These are phyloP conservation scores for Ditula angustiorana DNA, from an alignment of 2,888 invertebrate genomes.

Conservation along the genomic window DNA sequence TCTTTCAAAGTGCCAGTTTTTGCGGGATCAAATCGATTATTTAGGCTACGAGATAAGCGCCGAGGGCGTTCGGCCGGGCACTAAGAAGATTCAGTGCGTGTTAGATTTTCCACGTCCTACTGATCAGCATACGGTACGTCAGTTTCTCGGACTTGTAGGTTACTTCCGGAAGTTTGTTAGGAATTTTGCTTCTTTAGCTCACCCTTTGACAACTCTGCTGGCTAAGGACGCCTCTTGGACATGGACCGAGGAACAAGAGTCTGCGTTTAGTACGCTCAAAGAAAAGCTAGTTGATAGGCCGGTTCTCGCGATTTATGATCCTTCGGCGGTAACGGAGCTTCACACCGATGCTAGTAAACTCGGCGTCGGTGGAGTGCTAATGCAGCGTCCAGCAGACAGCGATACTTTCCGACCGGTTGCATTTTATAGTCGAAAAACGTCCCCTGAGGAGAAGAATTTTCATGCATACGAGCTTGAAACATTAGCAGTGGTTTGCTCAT, in stretches of 20 bases:
- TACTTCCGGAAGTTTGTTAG: conserved; percentile 50
- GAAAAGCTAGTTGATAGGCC: conserved; percentile 39
- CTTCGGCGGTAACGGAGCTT: conserved; percentile 42
- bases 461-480: conserved; percentile 37
- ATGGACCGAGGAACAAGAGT: conserved; percentile 40
- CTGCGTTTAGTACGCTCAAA: conserved; percentile 39
- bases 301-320: conserved; percentile 51
- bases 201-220: not conserved
- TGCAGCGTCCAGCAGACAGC: not conserved
- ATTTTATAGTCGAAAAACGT: conserved; percentile 25
- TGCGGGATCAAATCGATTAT: too few species aligned
- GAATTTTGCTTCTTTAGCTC: conserved; percentile 43
- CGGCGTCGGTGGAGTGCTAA: conserved; percentile 18
- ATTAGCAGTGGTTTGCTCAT: conserved; percentile 30
- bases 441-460: conserved; percentile 31
- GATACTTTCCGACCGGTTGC: conserved; percentile 21
- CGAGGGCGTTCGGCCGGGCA: too few species aligned
- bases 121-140: conserved; percentile 48
- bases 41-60: too few species aligned
- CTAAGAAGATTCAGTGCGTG: conserved; percentile 48
- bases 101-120: conserved; percentile 49
- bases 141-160: conserved; percentile 52
- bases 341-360: conserved; percentile 14
- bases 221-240: too few species aligned
- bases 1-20: conserved; percentile 41